Evolutionary conservation across 30 jellyfish, hydroid and myxozoan species (phyloP), one percentile per base, ranked within the genome.

Genomic region (Aurelia aurita): DNA sequence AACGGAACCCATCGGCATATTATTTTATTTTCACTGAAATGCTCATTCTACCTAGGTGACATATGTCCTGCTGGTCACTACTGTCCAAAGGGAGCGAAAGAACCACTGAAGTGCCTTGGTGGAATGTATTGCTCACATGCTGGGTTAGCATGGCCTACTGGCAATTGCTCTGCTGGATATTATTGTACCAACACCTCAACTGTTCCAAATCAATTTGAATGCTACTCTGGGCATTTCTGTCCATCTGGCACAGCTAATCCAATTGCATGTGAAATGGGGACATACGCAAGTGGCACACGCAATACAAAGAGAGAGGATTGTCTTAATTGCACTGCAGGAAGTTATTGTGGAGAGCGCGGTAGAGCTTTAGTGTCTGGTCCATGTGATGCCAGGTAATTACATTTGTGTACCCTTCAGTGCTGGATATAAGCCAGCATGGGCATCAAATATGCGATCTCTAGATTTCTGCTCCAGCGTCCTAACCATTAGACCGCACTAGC

Each of bases 81-180:
- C 67, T 89, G 97, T 54, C 97, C 94, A 31, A 29, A 46, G 39
- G 97, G 97, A 9, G 86, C 94, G 7, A 12, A 53, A 49, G 70
- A 69, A 74, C 98, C 98, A 13, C 51, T 35, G 22, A 54, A 74
- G 21, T 93, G 98, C 72, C 77, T 74, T 12, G 94, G 93, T 39
- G 98, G 98, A 21, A 78, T n/a, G 91, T 93, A 63, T 73, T 93
- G 98, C 57, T 79, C 86, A 1, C 94, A 85, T 28, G 93, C 97
- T 22, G 98, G 98, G 3, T 84, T 93, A 19, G 65, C 96, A 1
- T 23, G 43, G 32, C 98, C 98, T 5, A 31, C 90, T 46, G 97
- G 94, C 28, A 93, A 93, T 70, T 93, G 98, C 53, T 32, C 89
- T 2, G 97, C 97, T 58, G 98, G 98, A 20, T 93, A 65, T 70